Evolutionary conservation across 2,888 invertebrate genomes (phyloP).

Genomic region (Zelleria hepariella): DNA sequence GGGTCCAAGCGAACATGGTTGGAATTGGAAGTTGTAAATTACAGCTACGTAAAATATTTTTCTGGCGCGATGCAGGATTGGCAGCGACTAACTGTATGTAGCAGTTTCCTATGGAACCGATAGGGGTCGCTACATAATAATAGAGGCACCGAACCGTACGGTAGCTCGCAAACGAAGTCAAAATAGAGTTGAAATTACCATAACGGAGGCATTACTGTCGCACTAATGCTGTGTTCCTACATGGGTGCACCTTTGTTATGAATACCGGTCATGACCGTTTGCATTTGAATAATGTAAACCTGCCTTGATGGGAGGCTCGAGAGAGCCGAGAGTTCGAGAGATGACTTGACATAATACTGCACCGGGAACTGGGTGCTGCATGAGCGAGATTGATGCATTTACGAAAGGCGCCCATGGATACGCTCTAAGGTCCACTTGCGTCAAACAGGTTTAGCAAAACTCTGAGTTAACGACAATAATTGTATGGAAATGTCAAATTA

Average conservation of each 20-base stretch:
- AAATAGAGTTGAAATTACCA: slow-evolving; percentile 31
- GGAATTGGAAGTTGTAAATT: no score
- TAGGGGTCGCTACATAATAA: no score
- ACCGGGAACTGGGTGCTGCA: slow-evolving; percentile 23
- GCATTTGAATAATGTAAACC: slow-evolving; percentile 67
- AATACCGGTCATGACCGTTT: slow-evolving; percentile 35
- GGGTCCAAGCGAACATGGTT: no score
- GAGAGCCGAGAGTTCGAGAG: slow-evolving; percentile 32
- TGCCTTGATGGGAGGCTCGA: slow-evolving; percentile 41
- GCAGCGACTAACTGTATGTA: no score
- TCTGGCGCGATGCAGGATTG: no score
- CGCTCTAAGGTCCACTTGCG: slow-evolving; percentile 1
- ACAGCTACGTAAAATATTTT: no score
- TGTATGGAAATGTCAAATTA: no score
- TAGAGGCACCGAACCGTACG: neutral
- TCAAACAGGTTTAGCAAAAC: no score
- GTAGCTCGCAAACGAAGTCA: slow-evolving; percentile 17
- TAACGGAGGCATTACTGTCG: slow-evolving; percentile 38
- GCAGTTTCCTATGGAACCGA: no score
- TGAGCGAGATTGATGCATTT: slow-evolving; percentile 35
- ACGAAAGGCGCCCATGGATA: slow-evolving; percentile 19
- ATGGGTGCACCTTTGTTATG: slow-evolving; percentile 42
- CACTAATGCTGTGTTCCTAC: slow-evolving; percentile 46
- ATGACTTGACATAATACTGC: slow-evolving; percentile 64
- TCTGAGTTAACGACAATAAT: no score